Evolutionary conservation across 2,113 vertebrate genomes (phyloP), one percentile per base, ranked within the genome.

Genomic region (Hippocampus mohnikei): DNA sequence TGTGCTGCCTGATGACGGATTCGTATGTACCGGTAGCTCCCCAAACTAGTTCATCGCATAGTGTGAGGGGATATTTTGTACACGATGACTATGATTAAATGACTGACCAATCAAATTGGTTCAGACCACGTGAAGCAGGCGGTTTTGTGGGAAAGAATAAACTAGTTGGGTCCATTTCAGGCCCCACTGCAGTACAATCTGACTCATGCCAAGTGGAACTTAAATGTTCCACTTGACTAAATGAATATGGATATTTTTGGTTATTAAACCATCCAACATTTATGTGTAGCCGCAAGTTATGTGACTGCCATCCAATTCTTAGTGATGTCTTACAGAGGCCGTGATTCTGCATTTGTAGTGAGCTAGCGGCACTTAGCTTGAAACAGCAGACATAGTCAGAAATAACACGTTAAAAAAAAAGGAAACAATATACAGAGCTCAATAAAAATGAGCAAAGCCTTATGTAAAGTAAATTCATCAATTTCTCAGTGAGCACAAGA

Each of bases 121-220:
- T 55, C 44, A 16, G 44, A 44, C 23, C 33, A 37, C 33, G 6
- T 37, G 5, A 37, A 37, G 33, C 21, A 20, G 62, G 53, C 44
- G 0, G 27, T 53, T 73, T 53, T 40, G 21, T 72, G 52, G 9
- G 33, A 16, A 29, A 60, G 69, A 72, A 2, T 53, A 8, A 18
- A 55, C 11, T 41, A 20, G 12, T 67, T 21, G 52, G 61, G 42
- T 52, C 48, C 61, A 23, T 69, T 73, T 41, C 53, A 42, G 56
- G 16, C 13, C 67, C 75, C 21, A 71, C 33, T 74, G 68, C 23
- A 48, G 15, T 5, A 64, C 0, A 15, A 69, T 69, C 40, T 66
- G 23, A 63, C 52, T 73, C 58, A 21, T 69, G 66, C 66, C 65
- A 68, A 60, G 58, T 16, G 25, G 23, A 58, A 58, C 55, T 58